Evolutionary conservation across 2,113 vertebrate genomes (phyloP), one percentile per base, ranked within the genome.

Genomic region (Poecilia latipinna): DNA sequence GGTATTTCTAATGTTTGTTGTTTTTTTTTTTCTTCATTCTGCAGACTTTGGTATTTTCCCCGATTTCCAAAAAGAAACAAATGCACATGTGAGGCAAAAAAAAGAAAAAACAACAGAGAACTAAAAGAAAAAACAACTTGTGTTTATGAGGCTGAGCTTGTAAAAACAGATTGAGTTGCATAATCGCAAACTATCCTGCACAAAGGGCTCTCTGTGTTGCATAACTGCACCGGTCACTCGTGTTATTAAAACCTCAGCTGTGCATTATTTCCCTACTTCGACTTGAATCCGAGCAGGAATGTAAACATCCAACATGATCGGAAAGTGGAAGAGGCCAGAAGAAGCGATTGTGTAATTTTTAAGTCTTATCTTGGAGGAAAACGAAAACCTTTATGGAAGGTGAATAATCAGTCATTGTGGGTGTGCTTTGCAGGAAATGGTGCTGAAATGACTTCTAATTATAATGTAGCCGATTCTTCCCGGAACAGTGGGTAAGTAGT

Each of bases 181-280:
- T 90, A 87, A 92, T 89, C 88, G 76, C 68, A 85, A 85, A 84
- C 51, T 28, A 77, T 82, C 82, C 77, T 35, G 83, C 74, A 91
- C 86, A 89, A 90, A 87, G 85, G 77, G 68, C n/a, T 63, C 73
- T 87, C 77, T 91, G 90, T 90, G 69, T 86, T 83, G 70, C 64
- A 39, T 87, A 88, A 90, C 85, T 62, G 51, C 70, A 68, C 68
- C 0, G 29, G 82, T 48, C 79, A 72, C 85, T 88, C 48, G 82
- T 83, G 26, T 86, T 86, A 86, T 84, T 83, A 84, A 89, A 77
- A 80, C 77, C 42, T 83, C 74, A 78, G 35, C 67, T 69, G 1
- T 76, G 79, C 77, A 82, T 86, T 88, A 74, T 90, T 89, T 87
- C 75, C 78, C 79, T 72, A 63, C 57, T 74, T 83, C 61, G 37